Percentiles rank a stretch among this genome's conserved stretches.
Conservation (phyloP, 2,888 invertebrate genomes). For the Iphiclides podalirius region DNA sequence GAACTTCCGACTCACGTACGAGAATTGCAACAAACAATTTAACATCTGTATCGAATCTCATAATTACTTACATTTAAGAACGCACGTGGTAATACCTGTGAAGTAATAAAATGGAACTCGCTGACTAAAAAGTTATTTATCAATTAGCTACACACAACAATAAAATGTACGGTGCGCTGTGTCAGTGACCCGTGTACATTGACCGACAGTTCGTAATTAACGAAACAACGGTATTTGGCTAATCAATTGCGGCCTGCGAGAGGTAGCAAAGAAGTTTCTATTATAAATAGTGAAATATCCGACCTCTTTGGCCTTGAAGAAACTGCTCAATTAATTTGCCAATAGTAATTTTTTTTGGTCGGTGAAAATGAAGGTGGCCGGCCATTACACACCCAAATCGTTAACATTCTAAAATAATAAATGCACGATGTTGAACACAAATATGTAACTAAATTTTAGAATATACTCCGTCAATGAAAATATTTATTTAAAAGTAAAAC, state of each 20-base stretch:
- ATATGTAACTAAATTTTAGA: too few species aligned
- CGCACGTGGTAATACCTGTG: conserved; percentile 34
- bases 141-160: conserved; percentile 50
- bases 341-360: conserved; percentile 12
- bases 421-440: too few species aligned
- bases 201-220: conserved; percentile 65
- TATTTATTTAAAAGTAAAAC: too few species aligned
- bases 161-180: conserved; percentile 40
- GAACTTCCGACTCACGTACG: too few species aligned
- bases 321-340: conserved; percentile 3
- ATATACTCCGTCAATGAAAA: too few species aligned
- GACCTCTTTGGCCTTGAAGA: conserved; percentile 4
- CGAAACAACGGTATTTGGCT: conserved; percentile 60
- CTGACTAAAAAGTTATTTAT: conserved; percentile 31
- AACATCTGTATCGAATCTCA: conserved; percentile 16
- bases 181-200: conserved; percentile 59
- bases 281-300: conserved; percentile 24
- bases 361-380: conserved; percentile 2
- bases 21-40: conserved; percentile 12
- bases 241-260: conserved; percentile 43
- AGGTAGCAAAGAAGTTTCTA: conserved; percentile 30
- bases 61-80: conserved; percentile 20
- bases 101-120: conserved; percentile 26
- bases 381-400: too few species aligned
- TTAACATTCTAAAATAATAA: too few species aligned